Conservation (phyloP, 2,888 invertebrate genomes). For the Scaeva pyrastri region DNA sequence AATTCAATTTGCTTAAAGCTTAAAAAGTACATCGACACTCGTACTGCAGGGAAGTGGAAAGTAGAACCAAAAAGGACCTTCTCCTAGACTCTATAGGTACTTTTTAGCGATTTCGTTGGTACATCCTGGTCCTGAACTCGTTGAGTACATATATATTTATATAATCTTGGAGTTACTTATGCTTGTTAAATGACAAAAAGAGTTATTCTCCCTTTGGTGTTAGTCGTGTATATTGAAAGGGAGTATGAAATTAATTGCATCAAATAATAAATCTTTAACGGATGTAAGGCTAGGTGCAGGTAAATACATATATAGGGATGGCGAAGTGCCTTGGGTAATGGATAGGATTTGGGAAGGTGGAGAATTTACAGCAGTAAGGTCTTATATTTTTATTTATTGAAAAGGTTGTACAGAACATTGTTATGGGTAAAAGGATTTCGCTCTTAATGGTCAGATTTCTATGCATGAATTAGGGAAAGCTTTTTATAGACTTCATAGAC, state of each 20-base stretch:
- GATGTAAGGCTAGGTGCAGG: neutral
- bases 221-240: conserved; percentile 5
- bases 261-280: conserved; percentile 17
- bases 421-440: no score
- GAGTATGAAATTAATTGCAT: conserved; percentile 6
- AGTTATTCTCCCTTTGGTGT: neutral
- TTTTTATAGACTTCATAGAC: no score
- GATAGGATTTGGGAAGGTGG: no score
- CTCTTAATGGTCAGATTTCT: no score
- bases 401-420: no score
- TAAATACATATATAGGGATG: no score
- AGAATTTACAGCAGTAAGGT: no score
- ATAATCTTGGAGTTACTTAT: neutral
- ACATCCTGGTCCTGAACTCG: neutral
- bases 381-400: no score
- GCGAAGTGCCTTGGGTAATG: no score
- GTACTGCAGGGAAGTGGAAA: neutral
- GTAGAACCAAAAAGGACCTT: neutral
- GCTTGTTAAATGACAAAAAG: conserved; percentile 26
- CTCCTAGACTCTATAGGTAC: neutral
- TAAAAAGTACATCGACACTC: conserved; percentile 10
- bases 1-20: conserved; percentile 65
- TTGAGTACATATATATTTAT: neutral
- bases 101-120: neutral
- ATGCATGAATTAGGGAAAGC: no score